A percentile compares a stretch with the other conserved stretches of the same genome.
Conservation (phyloP, 2,888 invertebrate species). For the Margaritifera margaritifera region DNA sequence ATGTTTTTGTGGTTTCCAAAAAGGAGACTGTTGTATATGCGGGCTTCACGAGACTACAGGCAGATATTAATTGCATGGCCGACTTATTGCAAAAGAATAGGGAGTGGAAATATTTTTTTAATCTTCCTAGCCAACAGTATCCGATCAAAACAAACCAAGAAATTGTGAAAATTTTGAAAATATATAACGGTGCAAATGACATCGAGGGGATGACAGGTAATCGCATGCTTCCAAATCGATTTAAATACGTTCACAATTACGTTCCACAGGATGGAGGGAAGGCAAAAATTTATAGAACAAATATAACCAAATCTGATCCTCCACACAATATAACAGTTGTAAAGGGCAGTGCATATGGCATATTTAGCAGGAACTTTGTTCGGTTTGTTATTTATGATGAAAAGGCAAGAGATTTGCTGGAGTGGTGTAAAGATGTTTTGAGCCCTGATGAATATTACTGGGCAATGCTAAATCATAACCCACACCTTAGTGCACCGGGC, state of each 20-base stretch:
- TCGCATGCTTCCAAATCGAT: constrained; percentile 42
- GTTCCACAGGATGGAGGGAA: constrained; percentile 32
- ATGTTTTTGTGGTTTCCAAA: constrained; percentile 68
- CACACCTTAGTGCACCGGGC: constrained; percentile 61
- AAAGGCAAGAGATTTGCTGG: constrained; percentile 57
- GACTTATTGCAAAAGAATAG: constrained; percentile 48
- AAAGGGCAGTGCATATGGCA: constrained; percentile 70
- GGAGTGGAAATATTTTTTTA: constrained; percentile 70
- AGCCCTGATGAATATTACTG: constrained; percentile 72
- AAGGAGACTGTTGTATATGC: constrained; percentile 67
- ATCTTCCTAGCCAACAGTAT: constrained; percentile 69
- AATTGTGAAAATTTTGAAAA: constrained; percentile 67
- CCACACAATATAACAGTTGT: constrained; percentile 53
- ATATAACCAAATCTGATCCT: constrained; percentile 23
- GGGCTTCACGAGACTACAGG: constrained; percentile 65
- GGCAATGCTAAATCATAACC: constrained; percentile 70
- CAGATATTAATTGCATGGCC: constrained; percentile 70
- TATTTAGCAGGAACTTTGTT: constrained; percentile 68
- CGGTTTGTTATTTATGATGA: constrained; percentile 59
- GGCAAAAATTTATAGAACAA: constrained; percentile 21
- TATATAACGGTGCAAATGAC: constrained; percentile 70
- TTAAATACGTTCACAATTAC: constrained; percentile 20
- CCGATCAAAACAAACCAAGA: constrained; percentile 70
- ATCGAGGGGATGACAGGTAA: constrained; percentile 66
- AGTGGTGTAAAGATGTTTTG: constrained; percentile 63